A percentile compares a stretch with the other conserved stretches of the same genome.
phyloP scores from a whole-genome alignment of 2,888 invertebrate genomes.

The Ectemnius continuus region DNA sequence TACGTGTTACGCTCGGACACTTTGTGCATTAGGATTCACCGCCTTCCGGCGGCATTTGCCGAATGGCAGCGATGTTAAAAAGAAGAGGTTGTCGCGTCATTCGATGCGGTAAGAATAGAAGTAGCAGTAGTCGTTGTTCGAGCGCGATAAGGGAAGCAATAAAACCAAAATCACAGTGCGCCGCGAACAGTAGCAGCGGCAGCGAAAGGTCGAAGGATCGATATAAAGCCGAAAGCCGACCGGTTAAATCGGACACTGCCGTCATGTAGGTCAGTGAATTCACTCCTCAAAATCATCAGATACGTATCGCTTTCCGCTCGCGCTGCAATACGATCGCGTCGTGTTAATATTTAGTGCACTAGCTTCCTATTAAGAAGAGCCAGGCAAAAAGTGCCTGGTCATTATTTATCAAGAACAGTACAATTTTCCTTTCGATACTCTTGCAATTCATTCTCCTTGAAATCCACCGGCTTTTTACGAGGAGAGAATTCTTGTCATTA shows the following conservation, averaged over 20 bases:
- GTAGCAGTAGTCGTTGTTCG: neutral
- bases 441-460: no score
- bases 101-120: conserved; percentile 7
- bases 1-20: no score
- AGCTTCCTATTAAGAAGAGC: no score
- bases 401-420: no score
- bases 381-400: no score
- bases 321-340: no score
- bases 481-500: no score
- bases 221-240: conserved; percentile 34
- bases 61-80: neutral
- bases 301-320: conserved; percentile 22
- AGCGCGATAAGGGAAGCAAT: conserved; percentile 2
- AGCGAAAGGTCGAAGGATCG: conserved; percentile 24
- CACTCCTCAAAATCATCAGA: conserved; percentile 35
- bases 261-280: conserved; percentile 54
- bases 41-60: neutral
- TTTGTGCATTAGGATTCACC: neutral
- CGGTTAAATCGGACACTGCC: conserved; percentile 35
- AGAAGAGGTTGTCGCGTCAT: neutral
- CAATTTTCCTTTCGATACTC: no score
- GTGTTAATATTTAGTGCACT: no score
- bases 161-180: neutral
- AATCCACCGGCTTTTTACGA: no score
- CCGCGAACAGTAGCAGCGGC: no score